These are phyloP conservation scores for Spilarctia lutea DNA, from an alignment of 2,888 invertebrate species.

Conservation along the genomic window DNA sequence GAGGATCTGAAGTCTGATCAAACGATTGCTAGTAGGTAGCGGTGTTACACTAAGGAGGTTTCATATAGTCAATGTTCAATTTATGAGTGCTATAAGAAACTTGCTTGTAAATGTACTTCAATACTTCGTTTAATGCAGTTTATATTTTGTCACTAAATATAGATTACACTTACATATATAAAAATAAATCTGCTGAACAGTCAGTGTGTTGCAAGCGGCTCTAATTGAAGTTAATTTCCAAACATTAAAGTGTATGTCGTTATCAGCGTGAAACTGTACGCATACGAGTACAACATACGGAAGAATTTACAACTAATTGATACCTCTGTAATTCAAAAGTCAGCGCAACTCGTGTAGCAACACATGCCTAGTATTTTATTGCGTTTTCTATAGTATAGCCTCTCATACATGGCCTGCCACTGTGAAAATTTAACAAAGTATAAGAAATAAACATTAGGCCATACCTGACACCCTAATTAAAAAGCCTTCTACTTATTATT, in stretches of 20 bases:
- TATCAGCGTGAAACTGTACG: not conserved
- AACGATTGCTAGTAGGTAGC: not conserved
- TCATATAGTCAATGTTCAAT: not conserved
- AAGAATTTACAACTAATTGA: not conserved
- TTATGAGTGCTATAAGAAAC: not conserved
- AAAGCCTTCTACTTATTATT: too few relatives aligned
- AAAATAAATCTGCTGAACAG: not conserved
- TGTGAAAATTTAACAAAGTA: too few relatives aligned
- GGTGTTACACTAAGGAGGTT: not conserved
- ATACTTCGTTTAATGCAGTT: not conserved
- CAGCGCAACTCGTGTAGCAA: not conserved
- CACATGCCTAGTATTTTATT: not conserved
- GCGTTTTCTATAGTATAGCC: not conserved
- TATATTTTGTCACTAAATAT: not conserved
- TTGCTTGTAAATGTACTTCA: not conserved
- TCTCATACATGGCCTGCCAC: too few relatives aligned
- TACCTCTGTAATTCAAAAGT: not conserved
- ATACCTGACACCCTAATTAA: too few relatives aligned
- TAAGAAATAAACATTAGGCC: too few relatives aligned
- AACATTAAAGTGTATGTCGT: not conserved
- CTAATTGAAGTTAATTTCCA: not conserved
- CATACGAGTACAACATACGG: not conserved
- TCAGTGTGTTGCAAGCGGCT: not conserved
- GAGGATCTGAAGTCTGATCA: not conserved
- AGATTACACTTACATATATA: not conserved